Base-by-base conservation (phyloP, 2,888 invertebrate genomes). In the Malacosoma neustria region DNA sequence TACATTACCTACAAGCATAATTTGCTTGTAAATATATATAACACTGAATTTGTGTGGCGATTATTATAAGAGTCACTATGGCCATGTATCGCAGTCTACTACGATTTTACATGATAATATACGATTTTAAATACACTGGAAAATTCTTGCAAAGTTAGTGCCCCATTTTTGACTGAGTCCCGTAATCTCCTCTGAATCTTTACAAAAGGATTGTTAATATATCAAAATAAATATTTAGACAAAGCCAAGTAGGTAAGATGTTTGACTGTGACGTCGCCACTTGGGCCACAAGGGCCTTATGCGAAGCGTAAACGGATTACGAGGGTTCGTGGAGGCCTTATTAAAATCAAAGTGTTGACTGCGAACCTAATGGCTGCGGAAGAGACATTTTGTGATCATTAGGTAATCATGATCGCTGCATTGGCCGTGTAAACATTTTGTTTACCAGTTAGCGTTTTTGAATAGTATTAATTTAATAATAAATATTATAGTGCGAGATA, bases 301-400 rank as follows among this genome's bases (percentile, higher is more conserved):
- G 58, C 49, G 58, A 57, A 45, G 61, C 57, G 64, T 75, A 79
- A 80, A 70, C 70, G 73, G 76, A 80, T 80, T 80, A 77, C 63
- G 62, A 69, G 67, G 73, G 72, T 69, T 53, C 57, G 51, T 46
- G 45, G 44, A 47, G 48, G 67, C 69, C 69, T 73, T 71, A 68
- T 70, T 72, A 70, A 70, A 72, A 73, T 72, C 72, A 66, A 72
- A 75, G 70, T 70, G 72, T 74, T 74, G 72, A 72, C 73, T 67
- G 59, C 51, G 49, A 57, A 57, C 58, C 61, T 72, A 72, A 77
- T 73, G 67, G 70, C 54, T 62, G 64, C 65, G 62, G 53, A 48
- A 36, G 38, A 37, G 39, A 34, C 37, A 22, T 22, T 22, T 22
- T 22, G 9, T 22, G 9, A 22, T 22, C 22, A 22, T 22, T 22